A percentile compares a stretch with the other conserved stretches of the same genome.
phyloP scores from a whole-genome alignment of 2,888 invertebrate genomes.

The Torymus tubicola region DNA sequence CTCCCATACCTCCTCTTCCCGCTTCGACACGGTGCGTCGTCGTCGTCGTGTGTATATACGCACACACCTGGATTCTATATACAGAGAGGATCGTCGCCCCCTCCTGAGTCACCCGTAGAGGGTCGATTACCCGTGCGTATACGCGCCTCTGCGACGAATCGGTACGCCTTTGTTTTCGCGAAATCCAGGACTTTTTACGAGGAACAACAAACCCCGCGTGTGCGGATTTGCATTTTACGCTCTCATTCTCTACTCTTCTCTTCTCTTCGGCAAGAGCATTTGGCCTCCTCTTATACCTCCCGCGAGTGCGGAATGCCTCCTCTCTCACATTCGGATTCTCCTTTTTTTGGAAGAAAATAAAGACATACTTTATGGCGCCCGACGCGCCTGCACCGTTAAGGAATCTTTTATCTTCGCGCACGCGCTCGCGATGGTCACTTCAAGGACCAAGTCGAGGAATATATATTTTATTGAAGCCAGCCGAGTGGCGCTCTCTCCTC shows the following conservation, averaged over 20 bases:
- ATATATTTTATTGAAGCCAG: too few species aligned
- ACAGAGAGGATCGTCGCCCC: neutral
- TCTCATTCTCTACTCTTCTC: neutral
- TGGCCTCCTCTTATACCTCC: too few species aligned
- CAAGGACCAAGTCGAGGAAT: too few species aligned
- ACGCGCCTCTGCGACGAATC: neutral
- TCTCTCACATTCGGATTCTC: neutral
- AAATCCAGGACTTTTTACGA: conserved; percentile 28
- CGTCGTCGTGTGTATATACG: neutral
- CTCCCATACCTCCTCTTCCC: neutral
- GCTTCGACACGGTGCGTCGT: neutral
- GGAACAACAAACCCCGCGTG: neutral
- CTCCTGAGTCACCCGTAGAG: neutral
- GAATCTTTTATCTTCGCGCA: neutral
- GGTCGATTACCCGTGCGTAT: neutral
- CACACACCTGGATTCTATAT: neutral
- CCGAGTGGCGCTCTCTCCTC: too few species aligned
- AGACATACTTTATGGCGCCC: conserved; percentile 12
- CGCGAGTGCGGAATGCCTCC: too few species aligned
- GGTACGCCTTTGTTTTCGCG: conserved; percentile 27
- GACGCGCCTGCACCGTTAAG: conserved; percentile 24
- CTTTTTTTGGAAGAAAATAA: neutral
- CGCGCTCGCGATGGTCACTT: neutral
- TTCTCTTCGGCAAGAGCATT: too few species aligned
- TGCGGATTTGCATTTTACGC: conserved; percentile 38